Conservation (phyloP, 2,888 invertebrate genomes). For the Chirona hameri region DNA sequence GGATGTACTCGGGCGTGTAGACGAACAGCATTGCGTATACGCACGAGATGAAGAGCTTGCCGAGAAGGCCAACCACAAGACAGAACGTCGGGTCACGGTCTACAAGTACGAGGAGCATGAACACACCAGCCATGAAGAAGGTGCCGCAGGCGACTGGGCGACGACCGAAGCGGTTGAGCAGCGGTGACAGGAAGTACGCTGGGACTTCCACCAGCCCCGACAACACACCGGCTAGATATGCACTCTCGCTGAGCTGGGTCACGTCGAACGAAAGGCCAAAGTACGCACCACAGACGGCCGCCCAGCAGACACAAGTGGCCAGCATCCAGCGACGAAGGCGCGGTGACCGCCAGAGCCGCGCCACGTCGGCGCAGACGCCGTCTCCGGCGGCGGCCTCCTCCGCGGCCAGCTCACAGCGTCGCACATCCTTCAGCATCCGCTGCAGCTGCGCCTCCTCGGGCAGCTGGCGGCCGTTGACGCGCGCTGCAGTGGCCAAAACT, state of each 20-base stretch:
- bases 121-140: constrained; percentile 48
- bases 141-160: constrained; percentile 48
- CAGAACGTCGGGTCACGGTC: constrained; percentile 40
- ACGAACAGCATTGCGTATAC: constrained; percentile 51
- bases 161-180: constrained; percentile 49
- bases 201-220: constrained; percentile 50
- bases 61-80: constrained; percentile 43
- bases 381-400: not conserved
- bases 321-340: constrained; percentile 56
- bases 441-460: constrained; percentile 36
- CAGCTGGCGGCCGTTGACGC: constrained; percentile 45
- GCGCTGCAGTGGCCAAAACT: constrained; percentile 62
- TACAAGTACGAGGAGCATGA: constrained; percentile 48
- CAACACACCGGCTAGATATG: constrained; percentile 53
- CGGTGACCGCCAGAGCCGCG: constrained; percentile 64
- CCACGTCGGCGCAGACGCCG: not conserved
- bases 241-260: constrained; percentile 49
- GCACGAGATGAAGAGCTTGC: constrained; percentile 49
- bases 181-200: constrained; percentile 47
- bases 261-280: constrained; percentile 49
- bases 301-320: not conserved
- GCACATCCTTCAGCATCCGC: not conserved
- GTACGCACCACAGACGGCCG: constrained; percentile 48
- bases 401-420: not conserved
- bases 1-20: constrained; percentile 43